Conservation (phyloP, 2,888 invertebrate genomes). For the Rugalucina vietnamica region DNA sequence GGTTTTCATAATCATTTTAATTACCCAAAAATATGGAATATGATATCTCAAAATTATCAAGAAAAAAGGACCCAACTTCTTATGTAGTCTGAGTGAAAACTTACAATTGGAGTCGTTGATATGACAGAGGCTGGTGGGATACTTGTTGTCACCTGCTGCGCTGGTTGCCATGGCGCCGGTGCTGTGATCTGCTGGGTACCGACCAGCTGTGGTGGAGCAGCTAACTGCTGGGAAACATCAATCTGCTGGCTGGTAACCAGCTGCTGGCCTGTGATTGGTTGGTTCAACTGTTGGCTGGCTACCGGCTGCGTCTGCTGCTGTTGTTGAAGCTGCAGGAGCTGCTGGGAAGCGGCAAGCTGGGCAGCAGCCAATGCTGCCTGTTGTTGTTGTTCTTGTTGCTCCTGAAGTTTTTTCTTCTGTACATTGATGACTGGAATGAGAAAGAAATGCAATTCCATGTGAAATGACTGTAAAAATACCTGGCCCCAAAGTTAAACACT, state of each 20-base stretch:
- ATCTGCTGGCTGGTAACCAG: neutral
- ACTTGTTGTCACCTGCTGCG: conserved; percentile 77
- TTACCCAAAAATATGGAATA: too few species aligned
- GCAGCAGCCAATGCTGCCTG: conserved; percentile 75
- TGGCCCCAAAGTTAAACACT: too few species aligned
- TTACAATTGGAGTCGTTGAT: conserved; percentile 37
- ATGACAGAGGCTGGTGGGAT: conserved; percentile 77
- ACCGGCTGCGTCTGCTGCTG: conserved; percentile 67
- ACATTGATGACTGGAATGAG: conserved; percentile 72
- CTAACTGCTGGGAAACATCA: neutral
- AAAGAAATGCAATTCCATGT: too few species aligned
- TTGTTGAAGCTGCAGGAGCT: conserved; percentile 75
- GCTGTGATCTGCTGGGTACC: conserved; percentile 3
- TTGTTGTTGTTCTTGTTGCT: conserved; percentile 71
- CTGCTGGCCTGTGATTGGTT: conserved; percentile 7
- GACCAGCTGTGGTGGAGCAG: conserved; percentile 10
- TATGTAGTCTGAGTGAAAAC: too few species aligned
- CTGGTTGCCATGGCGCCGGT: neutral
- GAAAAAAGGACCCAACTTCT: too few species aligned
- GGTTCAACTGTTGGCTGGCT: conserved; percentile 17
- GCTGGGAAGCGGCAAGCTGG: conserved; percentile 77
- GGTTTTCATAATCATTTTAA: too few species aligned
- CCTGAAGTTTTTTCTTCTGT: conserved; percentile 72
- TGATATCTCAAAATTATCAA: too few species aligned
- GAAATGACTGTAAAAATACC: neutral